phyloP scores from a whole-genome alignment of 2,113 vertebrate genomes.

The Malurus elegans region DNA sequence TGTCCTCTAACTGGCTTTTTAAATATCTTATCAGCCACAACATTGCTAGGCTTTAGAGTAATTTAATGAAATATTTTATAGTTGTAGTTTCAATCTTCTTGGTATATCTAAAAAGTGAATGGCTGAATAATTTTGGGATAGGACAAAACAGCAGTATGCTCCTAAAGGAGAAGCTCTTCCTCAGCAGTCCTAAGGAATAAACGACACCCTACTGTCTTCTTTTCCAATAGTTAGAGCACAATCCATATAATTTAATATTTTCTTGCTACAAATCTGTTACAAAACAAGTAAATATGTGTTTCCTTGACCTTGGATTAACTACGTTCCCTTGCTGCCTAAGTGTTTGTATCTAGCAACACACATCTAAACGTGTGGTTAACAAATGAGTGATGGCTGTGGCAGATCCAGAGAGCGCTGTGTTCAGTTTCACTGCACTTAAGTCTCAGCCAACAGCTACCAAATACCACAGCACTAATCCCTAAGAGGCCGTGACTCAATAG shows the following conservation, averaged over 20 bases:
- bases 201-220: neutral
- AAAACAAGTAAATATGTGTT: neutral
- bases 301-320: neutral
- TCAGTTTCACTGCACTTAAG: neutral
- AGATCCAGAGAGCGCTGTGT: neutral
- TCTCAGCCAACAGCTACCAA: neutral
- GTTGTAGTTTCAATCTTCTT: neutral
- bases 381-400: neutral
- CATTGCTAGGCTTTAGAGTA: neutral
- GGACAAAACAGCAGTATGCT: neutral
- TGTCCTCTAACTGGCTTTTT: neutral
- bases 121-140: neutral
- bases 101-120: neutral
- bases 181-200: neutral
- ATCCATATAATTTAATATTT: neutral
- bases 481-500: neutral
- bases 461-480: neutral
- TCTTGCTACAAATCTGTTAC: neutral
- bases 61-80: neutral
- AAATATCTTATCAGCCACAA: neutral
- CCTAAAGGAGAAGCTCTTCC: neutral
- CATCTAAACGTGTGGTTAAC: neutral
- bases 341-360: neutral
- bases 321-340: accelerated
- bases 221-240: neutral